phyloP scores from a whole-genome alignment of 2,888 invertebrate genomes.

The Drosophila acutilabella region DNA sequence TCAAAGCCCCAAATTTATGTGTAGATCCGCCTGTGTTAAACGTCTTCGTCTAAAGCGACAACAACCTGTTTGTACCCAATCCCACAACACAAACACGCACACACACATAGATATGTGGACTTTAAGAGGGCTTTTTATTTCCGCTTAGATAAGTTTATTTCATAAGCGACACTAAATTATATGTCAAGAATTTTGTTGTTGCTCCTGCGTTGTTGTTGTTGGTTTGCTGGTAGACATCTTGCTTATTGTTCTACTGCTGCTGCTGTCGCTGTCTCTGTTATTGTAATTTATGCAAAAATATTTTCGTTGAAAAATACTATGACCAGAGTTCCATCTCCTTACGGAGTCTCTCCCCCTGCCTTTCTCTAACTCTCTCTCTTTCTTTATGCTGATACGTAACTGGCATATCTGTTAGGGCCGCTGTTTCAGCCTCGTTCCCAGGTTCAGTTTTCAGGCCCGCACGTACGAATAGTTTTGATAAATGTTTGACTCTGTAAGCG shows the following conservation, averaged over 20 bases:
- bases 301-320: constrained; percentile 74
- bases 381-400: constrained; percentile 27
- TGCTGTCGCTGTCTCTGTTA: constrained; percentile 62
- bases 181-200: constrained; percentile 66
- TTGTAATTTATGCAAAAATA: constrained; percentile 80
- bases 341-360: constrained; percentile 14
- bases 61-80: constrained; percentile 65
- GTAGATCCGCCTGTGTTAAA: constrained; percentile 49
- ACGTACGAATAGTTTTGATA: constrained; percentile 77
- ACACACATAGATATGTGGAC: constrained; percentile 4
- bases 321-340: constrained; percentile 51
- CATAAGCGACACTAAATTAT: constrained; percentile 82
- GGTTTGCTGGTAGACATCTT: constrained; percentile 73
- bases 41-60: constrained; percentile 38
- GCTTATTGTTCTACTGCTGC: constrained; percentile 66
- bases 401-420: constrained; percentile 32
- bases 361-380: constrained; percentile 4
- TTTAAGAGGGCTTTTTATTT: constrained; percentile 64
- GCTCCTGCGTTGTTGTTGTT: constrained; percentile 21
- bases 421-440: constrained; percentile 21
- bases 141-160: constrained; percentile 82
- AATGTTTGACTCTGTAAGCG: constrained; percentile 62
- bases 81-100: constrained; percentile 38
- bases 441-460: constrained; percentile 46
- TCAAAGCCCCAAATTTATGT: constrained; percentile 64